Percentiles rank a stretch among this genome's conserved stretches.
Evolutionary conservation across 1,140 invertebrate genomes (phyloP).

Genomic region (Leguminivora glycinivorella): DNA sequence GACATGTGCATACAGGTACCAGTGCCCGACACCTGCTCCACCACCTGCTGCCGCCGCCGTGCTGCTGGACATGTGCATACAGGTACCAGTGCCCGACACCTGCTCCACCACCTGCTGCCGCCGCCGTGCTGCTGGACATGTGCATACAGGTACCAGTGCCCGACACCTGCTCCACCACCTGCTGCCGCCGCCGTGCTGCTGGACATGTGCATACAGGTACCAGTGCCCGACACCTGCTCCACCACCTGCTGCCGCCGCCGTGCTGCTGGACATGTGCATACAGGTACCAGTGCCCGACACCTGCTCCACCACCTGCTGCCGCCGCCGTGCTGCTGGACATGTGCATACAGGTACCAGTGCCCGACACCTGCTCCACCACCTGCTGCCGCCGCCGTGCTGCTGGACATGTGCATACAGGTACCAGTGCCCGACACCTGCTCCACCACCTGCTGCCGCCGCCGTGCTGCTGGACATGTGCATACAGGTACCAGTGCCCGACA

Average conservation of each 20-base stretch:
- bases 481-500: constrained; percentile 92
- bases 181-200: not conserved
- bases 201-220: constrained; percentile 66
- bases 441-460: constrained; percentile 92
- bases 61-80: constrained; percentile 76
- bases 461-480: constrained; percentile 85
- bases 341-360: constrained; percentile 65
- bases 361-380: constrained; percentile 52
- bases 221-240: constrained; percentile 85
- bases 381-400: constrained; percentile 5
- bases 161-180: constrained; percentile 19
- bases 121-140: constrained; percentile 93
- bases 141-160: constrained; percentile 96
- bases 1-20: constrained; percentile 96
- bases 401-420: constrained; percentile 63
- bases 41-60: constrained; percentile 86
- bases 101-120: constrained; percentile 82
- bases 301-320: constrained; percentile 53
- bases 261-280: constrained; percentile 95
- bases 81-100: too few relatives aligned
- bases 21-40: constrained; percentile 51
- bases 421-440: constrained; percentile 91
- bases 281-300: constrained; percentile 69
- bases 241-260: constrained; percentile 87
- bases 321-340: constrained; percentile 79